phyloP scores from a whole-genome alignment of 1,140 invertebrate species.

The Agrilus planipennis region DNA sequence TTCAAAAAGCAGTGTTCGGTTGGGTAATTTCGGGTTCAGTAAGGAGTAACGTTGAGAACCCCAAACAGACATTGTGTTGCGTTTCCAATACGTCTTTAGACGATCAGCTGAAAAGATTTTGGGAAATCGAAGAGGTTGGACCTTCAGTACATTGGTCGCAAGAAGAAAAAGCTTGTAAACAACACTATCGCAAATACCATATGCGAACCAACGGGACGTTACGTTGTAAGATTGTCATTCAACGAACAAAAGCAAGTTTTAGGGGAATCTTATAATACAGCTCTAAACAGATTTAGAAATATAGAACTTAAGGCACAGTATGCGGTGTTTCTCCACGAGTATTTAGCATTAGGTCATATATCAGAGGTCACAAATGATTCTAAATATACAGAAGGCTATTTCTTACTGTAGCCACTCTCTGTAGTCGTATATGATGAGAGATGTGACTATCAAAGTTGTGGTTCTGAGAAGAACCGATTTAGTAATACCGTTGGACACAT shows the following conservation, averaged over 20 bases:
- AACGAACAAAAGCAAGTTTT: background rate
- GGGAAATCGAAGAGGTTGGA: constrained; percentile 2
- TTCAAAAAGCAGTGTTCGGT: constrained; percentile 1
- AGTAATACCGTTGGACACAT: too few relatives aligned
- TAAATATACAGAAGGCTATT: too few relatives aligned
- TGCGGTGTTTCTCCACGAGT: too few relatives aligned
- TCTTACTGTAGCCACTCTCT: too few relatives aligned
- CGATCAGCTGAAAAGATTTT: constrained; percentile 3
- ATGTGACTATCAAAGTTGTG: too few relatives aligned
- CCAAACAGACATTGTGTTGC: background rate
- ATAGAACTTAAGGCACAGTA: too few relatives aligned
- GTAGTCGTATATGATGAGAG: too few relatives aligned
- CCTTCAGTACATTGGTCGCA: background rate
- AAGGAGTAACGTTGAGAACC: background rate
- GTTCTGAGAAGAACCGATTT: too few relatives aligned
- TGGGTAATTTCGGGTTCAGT: constrained; percentile 3
- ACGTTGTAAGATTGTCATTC: background rate
- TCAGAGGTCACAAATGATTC: too few relatives aligned
- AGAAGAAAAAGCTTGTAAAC: background rate
- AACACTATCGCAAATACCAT: background rate
- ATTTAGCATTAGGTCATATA: too few relatives aligned
- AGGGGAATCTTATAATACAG: constrained; percentile 9
- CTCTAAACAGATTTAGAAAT: constrained; percentile 10
- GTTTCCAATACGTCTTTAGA: background rate
- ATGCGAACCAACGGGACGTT: background rate